Base-by-base conservation (phyloP, 92 coral and sea anemone genomes). In the Porites lobata region DNA sequence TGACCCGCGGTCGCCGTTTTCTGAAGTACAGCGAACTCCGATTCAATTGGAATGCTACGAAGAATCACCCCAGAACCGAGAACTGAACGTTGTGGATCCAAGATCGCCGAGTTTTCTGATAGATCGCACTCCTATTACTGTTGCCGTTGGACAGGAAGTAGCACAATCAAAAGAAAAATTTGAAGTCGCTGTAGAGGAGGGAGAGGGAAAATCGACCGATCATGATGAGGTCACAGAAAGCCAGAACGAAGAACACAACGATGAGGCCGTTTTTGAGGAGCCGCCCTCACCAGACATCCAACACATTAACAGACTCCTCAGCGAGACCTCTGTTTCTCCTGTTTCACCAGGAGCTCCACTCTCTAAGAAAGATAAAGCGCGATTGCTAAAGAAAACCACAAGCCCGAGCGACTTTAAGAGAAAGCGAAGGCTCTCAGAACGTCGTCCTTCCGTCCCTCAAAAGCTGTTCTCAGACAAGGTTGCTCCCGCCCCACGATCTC, bases 1-100 rank as follows among this genome's bases (percentile, higher is more conserved):
- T 26, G 98, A 95, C 87, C 99, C 99, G 19, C 95, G 98, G 2
- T 94, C 98, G 51, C 99, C 99, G 53, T 15, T 76, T 53, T 24
- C 64, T 9, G 89, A 83, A 63, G 59, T 83, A 79, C 94, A 92
- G 43, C 89, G 99, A 74, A 98, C 98, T 51, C 99, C 99, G 15
- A 94, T 94, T 18, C 93, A 92, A 47, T 86, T 94, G 32, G 93
- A 90, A 86, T 67, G 91, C 52, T 89, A 90, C 87, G 90, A 93
- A 32, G 94, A 92, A 76, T 96, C 95, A 56, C 96, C 98, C 18
- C 93, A 88, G 59, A 91, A 95, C 80, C 78, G 89, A 51, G 96
- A 90, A 59, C 80, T 91, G 22, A 86, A 80, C 65, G 58, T 81
- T 65, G 75, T 50, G 8, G 99, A 98, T 81, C 99, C 99, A 61